phyloP scores from a whole-genome alignment of 2,888 invertebrate genomes.

The Harpalus rubripes region DNA sequence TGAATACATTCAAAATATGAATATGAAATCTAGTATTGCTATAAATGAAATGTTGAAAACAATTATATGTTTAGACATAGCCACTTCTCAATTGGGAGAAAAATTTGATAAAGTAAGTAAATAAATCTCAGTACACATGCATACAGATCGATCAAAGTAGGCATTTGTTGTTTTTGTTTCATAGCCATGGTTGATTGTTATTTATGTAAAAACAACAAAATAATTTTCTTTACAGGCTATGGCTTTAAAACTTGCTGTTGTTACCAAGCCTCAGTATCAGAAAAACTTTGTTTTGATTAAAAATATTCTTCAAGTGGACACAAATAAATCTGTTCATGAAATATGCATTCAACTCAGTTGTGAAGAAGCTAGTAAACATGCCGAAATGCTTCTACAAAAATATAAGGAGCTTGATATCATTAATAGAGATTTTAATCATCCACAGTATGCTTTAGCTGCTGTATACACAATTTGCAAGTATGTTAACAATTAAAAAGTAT shows the following conservation, averaged over 20 bases:
- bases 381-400: constrained; percentile 79
- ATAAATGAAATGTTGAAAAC: constrained; percentile 81
- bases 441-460: constrained; percentile 84
- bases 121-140: neutral
- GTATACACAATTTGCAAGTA: constrained; percentile 83
- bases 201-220: neutral
- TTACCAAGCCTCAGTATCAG: constrained; percentile 80
- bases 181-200: neutral
- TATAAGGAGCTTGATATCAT: constrained; percentile 78
- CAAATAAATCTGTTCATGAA: constrained; percentile 78
- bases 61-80: constrained; percentile 82
- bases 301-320: constrained; percentile 82
- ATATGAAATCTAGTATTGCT: constrained; percentile 10
- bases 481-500: constrained; percentile 68
- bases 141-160: too few relatives aligned
- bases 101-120: constrained; percentile 79
- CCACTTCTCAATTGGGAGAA: constrained; percentile 78
- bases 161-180: too few relatives aligned
- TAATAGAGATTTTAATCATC: constrained; percentile 80
- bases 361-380: constrained; percentile 76
- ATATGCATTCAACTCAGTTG: constrained; percentile 82
- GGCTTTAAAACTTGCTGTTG: constrained; percentile 80
- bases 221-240: constrained; percentile 77
- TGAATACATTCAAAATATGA: constrained; percentile 21
- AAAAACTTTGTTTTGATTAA: constrained; percentile 81